Base-by-base conservation (phyloP, 1,140 invertebrate species). In the Drosophila nannoptera region DNA sequence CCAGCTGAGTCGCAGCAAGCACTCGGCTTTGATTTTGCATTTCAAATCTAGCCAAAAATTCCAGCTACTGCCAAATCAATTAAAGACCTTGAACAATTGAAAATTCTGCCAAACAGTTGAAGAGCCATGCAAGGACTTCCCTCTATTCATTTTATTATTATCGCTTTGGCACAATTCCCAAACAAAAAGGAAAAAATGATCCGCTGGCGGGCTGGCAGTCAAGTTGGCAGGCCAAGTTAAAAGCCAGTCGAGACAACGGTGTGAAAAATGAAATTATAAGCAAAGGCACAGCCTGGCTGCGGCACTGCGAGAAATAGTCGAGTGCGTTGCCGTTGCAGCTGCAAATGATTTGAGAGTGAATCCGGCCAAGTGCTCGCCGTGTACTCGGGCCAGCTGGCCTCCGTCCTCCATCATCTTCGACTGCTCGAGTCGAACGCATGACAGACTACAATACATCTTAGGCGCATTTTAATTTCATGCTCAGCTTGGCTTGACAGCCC, bases 401-500 rank as follows among this genome's bases (percentile, higher is more conserved):
- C 33, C 32, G 32, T 43, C 59, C 9, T 16, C 8, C 56, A 40
- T 36, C 66, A 65, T 70, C 59, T 45, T 50, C 49, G 60, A 31
- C 45, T 58, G 14, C 6, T 22, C 35, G 42, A 60, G 22, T 69
- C 70, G 56, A 68, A 68, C 58, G 59, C 70, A 73, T 84, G 76
- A 80, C 76, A 86, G 80, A 74, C 58, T 71, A 64, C 77, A 81
- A 86, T 86, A 86, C 82, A 87, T 86, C 82, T 86, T 86, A 87
- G 82, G 82, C 83, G 83, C 69, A 87, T 87, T 87, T 87, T 87
- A 87, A 87, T 87, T 87, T 87, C 83, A 87, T 87, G 83, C 82
- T 87, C 78, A 77, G 78, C 83, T 87, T 80, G 69, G 16, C 60
- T n/a, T 61, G 9, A 32, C 46, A 62, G 52, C 35, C 58, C 66